phyloP scores from a whole-genome alignment of 1,140 invertebrate species.

The Cotesia glomerata region DNA sequence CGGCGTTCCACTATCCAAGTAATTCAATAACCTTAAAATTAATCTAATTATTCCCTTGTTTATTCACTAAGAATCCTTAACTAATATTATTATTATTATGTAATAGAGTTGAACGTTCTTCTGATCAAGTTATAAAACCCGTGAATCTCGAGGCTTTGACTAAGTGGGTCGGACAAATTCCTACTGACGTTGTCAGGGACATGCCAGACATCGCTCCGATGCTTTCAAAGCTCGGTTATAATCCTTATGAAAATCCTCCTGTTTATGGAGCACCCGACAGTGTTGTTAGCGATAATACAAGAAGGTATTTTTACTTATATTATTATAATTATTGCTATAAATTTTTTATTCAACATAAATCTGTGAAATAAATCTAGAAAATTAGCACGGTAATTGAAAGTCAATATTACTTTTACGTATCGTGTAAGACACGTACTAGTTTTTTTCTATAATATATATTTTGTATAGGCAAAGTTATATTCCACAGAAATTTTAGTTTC shows the following conservation, averaged over 20 bases:
- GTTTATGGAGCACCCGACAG: conserved; percentile 88
- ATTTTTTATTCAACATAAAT: no score
- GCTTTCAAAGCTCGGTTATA: conserved; percentile 89
- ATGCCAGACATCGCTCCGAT: conserved; percentile 93
- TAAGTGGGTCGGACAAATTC: conserved; percentile 96
- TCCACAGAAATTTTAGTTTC: no score
- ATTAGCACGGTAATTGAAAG: no score
- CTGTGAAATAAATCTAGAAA: no score
- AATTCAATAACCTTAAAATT: conserved; percentile 49
- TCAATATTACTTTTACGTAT: no score
- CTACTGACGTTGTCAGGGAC: conserved; percentile 86
- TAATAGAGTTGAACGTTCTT: conserved; percentile 92
- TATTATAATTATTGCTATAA: no score
- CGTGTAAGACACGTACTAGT: no score
- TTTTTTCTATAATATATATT: no score
- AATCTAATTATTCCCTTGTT: no score
- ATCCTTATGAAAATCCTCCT: conserved; percentile 92
- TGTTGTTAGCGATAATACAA: conserved; percentile 83
- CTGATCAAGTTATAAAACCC: conserved; percentile 98
- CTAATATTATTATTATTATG: conserved; percentile 38
- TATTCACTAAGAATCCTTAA: not conserved
- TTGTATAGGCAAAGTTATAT: no score
- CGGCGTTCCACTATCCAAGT: conserved; percentile 92
- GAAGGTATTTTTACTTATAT: conserved; percentile 36
- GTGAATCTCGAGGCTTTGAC: conserved; percentile 94